Evolutionary conservation across 1,140 invertebrate genomes (phyloP).

Genomic region (Papilio helenus): DNA sequence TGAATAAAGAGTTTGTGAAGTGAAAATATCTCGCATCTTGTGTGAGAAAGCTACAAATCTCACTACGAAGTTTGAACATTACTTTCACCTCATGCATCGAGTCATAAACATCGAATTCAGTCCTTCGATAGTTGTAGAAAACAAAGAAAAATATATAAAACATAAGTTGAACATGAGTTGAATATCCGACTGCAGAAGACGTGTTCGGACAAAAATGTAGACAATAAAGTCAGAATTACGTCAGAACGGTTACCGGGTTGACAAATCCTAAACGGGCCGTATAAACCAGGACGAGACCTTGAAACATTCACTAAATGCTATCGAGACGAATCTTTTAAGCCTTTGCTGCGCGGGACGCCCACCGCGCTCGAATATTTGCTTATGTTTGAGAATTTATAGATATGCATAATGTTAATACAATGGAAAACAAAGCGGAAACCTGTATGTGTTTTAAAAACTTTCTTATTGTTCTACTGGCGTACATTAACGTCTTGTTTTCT

Average conservation of each 20-base stretch:
- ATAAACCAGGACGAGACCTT: constrained; percentile 79
- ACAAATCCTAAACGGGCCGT: constrained; percentile 77
- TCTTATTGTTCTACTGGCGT: constrained; percentile 41
- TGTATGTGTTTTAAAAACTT: constrained; percentile 39
- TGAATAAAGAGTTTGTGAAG: constrained; percentile 15
- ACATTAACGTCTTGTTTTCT: constrained; percentile 28
- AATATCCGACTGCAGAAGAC: constrained; percentile 4
- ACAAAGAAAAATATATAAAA: not conserved
- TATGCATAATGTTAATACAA: constrained; percentile 31
- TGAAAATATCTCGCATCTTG: constrained; percentile 30
- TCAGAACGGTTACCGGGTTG: constrained; percentile 60
- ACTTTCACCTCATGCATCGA: constrained; percentile 35
- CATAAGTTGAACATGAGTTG: not conserved
- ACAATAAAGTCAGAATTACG: constrained; percentile 33
- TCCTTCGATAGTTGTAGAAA: not conserved
- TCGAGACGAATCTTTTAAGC: constrained; percentile 77
- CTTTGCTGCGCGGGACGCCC: constrained; percentile 64
- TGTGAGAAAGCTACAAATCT: constrained; percentile 33
- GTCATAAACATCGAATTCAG: constrained; percentile 28
- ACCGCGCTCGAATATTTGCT: constrained; percentile 61
- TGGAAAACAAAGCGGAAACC: constrained; percentile 32
- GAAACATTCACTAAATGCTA: constrained; percentile 80
- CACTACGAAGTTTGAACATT: constrained; percentile 27
- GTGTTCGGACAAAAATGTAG: constrained; percentile 28
- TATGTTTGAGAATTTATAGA: constrained; percentile 46